phyloP scores from a whole-genome alignment of 2,113 vertebrate genomes.

The Aspidoscelis tigris region DNA sequence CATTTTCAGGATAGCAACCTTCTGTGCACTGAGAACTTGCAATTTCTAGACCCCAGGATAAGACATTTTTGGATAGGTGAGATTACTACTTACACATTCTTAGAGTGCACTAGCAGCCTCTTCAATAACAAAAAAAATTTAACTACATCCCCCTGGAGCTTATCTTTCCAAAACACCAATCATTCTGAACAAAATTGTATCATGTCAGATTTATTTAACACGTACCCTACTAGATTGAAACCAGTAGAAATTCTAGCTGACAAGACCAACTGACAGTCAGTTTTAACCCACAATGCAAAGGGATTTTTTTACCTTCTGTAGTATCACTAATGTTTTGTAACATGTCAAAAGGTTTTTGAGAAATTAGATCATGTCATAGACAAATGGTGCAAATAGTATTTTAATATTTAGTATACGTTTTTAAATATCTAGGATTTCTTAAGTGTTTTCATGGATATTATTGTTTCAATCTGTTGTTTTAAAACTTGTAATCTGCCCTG shows the following conservation, averaged over 20 bases:
- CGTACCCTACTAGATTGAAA: fast-evolving
- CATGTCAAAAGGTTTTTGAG: constrained; percentile 24
- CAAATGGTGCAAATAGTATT: not conserved
- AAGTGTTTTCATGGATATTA: no score
- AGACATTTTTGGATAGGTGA: not conserved
- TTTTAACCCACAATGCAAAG: not conserved
- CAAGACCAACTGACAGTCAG: fast-evolving
- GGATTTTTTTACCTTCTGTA: not conserved
- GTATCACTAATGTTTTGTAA: constrained; percentile 9
- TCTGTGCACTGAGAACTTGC: no score
- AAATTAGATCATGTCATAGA: constrained; percentile 25
- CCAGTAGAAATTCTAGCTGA: not conserved
- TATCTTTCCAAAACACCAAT: not conserved
- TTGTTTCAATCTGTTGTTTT: no score
- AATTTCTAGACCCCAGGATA: not conserved
- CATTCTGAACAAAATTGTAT: constrained; percentile 20
- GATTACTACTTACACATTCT: not conserved
- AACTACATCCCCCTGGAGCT: not conserved
- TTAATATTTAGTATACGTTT: no score
- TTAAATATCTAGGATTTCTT: no score
- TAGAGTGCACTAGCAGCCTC: not conserved
- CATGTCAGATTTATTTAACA: constrained; percentile 50
- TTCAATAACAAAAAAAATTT: not conserved
- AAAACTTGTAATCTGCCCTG: no score
- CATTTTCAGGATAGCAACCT: not conserved